phyloP scores from a whole-genome alignment of 2,113 vertebrate species.

The Hyaena hyaena region DNA sequence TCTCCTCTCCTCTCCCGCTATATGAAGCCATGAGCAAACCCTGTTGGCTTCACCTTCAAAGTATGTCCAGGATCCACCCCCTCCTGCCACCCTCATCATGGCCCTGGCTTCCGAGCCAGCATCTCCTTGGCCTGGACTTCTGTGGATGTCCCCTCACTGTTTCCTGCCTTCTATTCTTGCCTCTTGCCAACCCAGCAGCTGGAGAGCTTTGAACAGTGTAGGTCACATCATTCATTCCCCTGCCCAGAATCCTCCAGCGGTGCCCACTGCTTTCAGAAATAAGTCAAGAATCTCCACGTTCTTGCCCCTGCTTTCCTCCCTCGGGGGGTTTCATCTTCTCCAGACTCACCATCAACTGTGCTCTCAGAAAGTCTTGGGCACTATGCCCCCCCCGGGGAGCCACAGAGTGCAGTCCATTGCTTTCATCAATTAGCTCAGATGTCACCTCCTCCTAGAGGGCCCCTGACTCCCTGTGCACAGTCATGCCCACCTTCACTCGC shows the following conservation, averaged over 20 bases:
- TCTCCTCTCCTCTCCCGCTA: background rate
- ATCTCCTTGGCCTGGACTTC: too few relatives aligned
- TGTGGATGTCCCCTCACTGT: background rate
- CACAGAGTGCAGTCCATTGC: fast-evolving
- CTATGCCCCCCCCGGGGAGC: fast-evolving
- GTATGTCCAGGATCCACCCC: background rate
- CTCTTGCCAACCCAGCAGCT: background rate
- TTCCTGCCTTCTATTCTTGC: background rate
- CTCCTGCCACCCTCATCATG: fast-evolving
- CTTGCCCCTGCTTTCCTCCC: background rate
- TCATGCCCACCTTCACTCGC: background rate
- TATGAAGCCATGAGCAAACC: background rate
- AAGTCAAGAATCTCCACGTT: background rate
- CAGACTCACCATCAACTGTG: background rate
- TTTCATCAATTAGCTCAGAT: background rate
- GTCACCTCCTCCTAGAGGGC: background rate
- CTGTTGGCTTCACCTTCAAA: background rate
- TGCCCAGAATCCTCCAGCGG: background rate
- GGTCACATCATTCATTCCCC: background rate
- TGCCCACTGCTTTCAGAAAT: background rate
- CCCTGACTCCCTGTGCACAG: background rate
- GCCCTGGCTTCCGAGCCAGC: fast-evolving
- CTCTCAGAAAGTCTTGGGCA: background rate
- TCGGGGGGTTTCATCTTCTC: background rate
- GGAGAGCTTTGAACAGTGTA: background rate